These are phyloP conservation scores for Wiebesia pumilae DNA, from an alignment of 1,140 invertebrate genomes.

Conservation along the genomic window DNA sequence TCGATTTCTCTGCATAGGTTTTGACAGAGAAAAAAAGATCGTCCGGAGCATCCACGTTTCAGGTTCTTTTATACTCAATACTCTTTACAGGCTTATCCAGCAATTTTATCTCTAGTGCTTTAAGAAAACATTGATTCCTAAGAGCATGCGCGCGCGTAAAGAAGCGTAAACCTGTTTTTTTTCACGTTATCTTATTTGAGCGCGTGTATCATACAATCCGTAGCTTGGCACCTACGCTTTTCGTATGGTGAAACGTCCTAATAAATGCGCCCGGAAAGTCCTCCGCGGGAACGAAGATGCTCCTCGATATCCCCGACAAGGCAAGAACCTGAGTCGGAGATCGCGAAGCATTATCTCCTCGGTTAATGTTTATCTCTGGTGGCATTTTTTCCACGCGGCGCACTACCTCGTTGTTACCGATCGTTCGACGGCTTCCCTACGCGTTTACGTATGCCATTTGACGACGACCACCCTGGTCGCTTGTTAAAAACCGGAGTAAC, in stretches of 20 bases:
- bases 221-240: too few relatives aligned
- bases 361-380: constrained; percentile 34
- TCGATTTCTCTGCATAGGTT: neutral
- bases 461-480: constrained; percentile 5
- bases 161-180: neutral
- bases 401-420: constrained; percentile 35
- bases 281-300: too few relatives aligned
- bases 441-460: neutral
- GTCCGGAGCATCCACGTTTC: neutral
- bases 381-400: constrained; percentile 28
- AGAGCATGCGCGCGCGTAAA: too few relatives aligned
- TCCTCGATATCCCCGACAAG: too few relatives aligned
- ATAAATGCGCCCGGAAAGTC: too few relatives aligned
- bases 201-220: too few relatives aligned
- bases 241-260: too few relatives aligned
- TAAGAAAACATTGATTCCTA: neutral
- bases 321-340: too few relatives aligned
- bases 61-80: neutral
- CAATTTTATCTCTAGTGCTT: neutral
- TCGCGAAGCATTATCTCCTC: neutral
- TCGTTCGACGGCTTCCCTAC: neutral
- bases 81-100: neutral
- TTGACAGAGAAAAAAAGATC: neutral
- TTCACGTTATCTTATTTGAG: too few relatives aligned
- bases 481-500: constrained; percentile 46